phyloP scores from a whole-genome alignment of 2,797 vertebrate species.

The Oophaga sylvatica region DNA sequence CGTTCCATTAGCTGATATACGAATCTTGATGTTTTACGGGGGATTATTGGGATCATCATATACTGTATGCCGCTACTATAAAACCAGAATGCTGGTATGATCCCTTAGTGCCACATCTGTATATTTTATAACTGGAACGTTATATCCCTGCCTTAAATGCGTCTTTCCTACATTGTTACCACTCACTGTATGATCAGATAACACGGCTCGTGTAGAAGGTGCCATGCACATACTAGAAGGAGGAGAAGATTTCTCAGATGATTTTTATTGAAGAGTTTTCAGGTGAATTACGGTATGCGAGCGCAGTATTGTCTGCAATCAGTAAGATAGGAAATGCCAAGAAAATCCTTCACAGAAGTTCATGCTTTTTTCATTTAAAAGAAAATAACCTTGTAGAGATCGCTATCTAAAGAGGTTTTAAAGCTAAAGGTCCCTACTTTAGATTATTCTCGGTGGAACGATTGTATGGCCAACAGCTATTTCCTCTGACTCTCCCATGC shows the following conservation, averaged over 20 bases:
- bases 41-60: not conserved
- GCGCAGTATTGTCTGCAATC: too few relatives aligned
- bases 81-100: not conserved
- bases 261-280: not conserved
- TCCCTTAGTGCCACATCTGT: not conserved
- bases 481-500: too few relatives aligned
- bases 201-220: not conserved
- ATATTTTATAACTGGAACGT: not conserved
- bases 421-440: too few relatives aligned
- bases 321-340: not conserved
- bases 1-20: constrained; percentile 1
- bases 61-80: not conserved
- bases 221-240: not conserved
- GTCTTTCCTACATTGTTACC: not conserved
- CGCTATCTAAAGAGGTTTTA: too few relatives aligned
- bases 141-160: not conserved
- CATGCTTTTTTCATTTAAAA: too few relatives aligned
- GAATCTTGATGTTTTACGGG: not conserved
- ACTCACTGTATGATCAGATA: not conserved
- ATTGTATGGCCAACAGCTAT: too few relatives aligned
- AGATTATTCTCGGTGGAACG: too few relatives aligned
- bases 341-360: not conserved
- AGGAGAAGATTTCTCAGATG: not conserved
- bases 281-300: too few relatives aligned
- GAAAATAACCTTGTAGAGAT: too few relatives aligned